Base-by-base conservation (phyloP, 2,797 vertebrate species). In the Scomberomorus guttatus region DNA sequence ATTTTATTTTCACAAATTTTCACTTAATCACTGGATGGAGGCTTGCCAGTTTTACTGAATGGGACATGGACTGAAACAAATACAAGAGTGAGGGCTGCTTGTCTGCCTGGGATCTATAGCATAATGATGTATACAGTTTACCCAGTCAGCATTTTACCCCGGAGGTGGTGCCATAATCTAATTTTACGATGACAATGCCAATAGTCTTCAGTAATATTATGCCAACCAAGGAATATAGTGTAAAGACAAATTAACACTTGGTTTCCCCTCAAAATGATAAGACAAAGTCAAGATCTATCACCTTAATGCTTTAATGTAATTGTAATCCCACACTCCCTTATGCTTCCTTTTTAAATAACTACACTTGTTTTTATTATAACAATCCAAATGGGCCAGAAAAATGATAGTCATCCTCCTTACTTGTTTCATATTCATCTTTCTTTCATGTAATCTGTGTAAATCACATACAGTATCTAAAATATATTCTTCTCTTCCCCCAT, bases 191-290 rank as follows among this genome's bases (percentile, higher is more conserved):
- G 72, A 77, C 75, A 72, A 77, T 67, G 75, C 67, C 57, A 72
- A 42, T 66, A 67, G 72, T 80, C 37, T 81, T 42, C 64, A 52
- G 86, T 76, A 81, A 92, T 59, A 63, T 37, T 71, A 86, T 46
- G 73, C 83, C 61, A 66, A 51, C 34, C 5, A 24, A 83, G 63
- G 74, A 74, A 68, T 25, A 46, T n/a, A n/a, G 39, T 22, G 42
- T 72, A 13, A 79, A 81, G 44, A 79, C 72, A 77, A 86, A 89
- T 62, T 46, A 75, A 78, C 37, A 6, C 72, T 84, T 42, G 61
- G 82, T 75, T 89, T 84, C 48, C 24, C 75, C 60, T 29, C 65
- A 72, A 77, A 68, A 65, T 75, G 52, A 80, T 50, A 17, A 50
- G 62, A 58, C 59, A 55, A 67, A 65, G 72, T 74, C 57, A 32